Percentiles rank a stretch among this genome's conserved stretches.
These are phyloP conservation scores for Philotrypesis tridentata DNA, from an alignment of 1,140 invertebrate genomes.

Conservation along the genomic window DNA sequence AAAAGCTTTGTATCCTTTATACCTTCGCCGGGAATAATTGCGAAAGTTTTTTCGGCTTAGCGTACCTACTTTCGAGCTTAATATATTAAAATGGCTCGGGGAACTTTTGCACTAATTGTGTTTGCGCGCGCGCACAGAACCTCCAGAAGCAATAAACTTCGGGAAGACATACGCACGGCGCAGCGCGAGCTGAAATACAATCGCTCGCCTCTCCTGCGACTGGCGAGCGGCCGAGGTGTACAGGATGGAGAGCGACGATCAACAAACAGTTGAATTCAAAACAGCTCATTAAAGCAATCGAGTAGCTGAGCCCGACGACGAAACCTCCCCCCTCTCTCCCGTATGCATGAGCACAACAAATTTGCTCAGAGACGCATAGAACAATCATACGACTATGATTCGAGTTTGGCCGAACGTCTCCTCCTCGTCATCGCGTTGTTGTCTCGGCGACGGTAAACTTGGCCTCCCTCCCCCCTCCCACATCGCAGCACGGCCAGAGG, in stretches of 20 bases:
- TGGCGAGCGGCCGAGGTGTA: too few species aligned
- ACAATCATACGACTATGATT: constrained; percentile 8
- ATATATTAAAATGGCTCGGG: background rate
- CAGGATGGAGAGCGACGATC: background rate
- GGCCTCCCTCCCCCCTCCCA: too few species aligned
- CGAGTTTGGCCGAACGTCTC: background rate
- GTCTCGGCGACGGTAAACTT: constrained; percentile 7
- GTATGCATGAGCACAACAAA: background rate
- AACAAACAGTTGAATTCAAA: background rate
- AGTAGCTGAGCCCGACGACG: background rate
- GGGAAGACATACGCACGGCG: background rate
- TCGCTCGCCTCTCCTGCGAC: too few species aligned
- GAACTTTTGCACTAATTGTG: background rate
- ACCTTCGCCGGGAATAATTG: constrained; percentile 1
- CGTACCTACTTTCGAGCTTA: background rate
- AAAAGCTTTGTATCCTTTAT: background rate
- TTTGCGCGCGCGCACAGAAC: background rate
- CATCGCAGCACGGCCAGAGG: background rate
- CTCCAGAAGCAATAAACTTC: background rate
- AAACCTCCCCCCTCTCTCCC: too few species aligned
- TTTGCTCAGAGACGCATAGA: background rate
- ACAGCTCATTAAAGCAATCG: background rate
- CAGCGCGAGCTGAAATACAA: too few species aligned
- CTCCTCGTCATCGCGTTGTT: background rate
- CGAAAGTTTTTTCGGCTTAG: constrained; percentile 12